These are phyloP conservation scores for Andrena cerasifolii DNA, from an alignment of 1,140 invertebrate genomes.

Conservation along the genomic window DNA sequence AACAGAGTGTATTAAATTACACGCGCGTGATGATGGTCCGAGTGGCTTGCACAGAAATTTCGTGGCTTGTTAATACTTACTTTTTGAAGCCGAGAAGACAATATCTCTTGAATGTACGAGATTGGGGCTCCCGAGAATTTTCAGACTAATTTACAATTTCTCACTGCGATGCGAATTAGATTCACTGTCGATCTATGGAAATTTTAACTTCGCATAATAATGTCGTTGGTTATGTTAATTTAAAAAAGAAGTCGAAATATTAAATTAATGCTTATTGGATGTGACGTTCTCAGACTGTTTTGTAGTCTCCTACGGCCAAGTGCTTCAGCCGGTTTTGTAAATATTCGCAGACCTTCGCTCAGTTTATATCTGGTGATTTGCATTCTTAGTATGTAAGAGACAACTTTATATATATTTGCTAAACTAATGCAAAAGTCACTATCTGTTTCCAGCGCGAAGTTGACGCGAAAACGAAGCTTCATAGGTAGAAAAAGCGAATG, in stretches of 20 bases:
- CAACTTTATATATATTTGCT: too few relatives aligned
- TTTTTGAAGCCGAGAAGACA: not conserved
- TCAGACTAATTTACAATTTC: not conserved
- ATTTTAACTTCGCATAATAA: not conserved
- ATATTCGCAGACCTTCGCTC: constrained; percentile 21
- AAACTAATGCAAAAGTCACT: too few relatives aligned
- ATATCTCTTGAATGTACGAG: not conserved
- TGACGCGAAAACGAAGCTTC: too few relatives aligned
- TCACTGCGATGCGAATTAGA: not conserved
- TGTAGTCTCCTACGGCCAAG: not conserved
- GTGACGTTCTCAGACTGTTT: not conserved
- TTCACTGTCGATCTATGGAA: not conserved
- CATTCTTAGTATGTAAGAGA: not conserved
- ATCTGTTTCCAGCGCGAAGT: too few relatives aligned
- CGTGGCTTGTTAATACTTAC: not conserved
- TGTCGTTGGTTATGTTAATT: not conserved
- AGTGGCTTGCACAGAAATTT: not conserved
- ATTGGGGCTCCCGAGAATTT: not conserved
- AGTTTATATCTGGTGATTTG: constrained; percentile 2
- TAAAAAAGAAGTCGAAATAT: not conserved
- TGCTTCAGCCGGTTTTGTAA: constrained; percentile 28
- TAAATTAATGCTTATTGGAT: not conserved
- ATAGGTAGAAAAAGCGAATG: not conserved
- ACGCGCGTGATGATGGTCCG: not conserved
- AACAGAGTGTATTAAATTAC: not conserved